These are phyloP conservation scores for Hypselothyrea guttata DNA, from an alignment of 2,888 invertebrate genomes.

Conservation along the genomic window DNA sequence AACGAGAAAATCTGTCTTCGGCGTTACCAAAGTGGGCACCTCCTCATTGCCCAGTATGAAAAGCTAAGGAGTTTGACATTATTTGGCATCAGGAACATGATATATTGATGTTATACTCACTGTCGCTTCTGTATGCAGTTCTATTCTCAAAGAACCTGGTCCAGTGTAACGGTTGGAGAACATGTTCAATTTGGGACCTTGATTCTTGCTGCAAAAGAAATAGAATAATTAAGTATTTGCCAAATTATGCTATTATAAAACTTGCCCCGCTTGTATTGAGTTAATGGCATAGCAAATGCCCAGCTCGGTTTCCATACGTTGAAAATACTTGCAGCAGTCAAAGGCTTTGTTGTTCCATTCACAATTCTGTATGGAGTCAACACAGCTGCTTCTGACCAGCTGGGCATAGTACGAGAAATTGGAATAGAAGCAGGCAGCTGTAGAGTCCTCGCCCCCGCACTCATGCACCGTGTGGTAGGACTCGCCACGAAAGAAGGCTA, in stretches of 20 bases:
- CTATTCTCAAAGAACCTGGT: conserved; percentile 85
- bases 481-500: conserved; percentile 87
- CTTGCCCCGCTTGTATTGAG: conserved; percentile 84
- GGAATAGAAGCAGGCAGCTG: conserved; percentile 84
- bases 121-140: conserved; percentile 83
- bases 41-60: conserved; percentile 87
- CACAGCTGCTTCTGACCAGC: conserved; percentile 85
- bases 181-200: conserved; percentile 84
- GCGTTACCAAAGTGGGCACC: conserved; percentile 87
- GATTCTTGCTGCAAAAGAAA: conserved; percentile 44
- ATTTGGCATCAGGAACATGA: no score
- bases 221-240: neutral
- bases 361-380: conserved; percentile 84
- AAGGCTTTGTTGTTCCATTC: conserved; percentile 85
- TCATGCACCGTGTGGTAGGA: conserved; percentile 86
- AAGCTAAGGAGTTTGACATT: conserved; percentile 82
- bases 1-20: conserved; percentile 85
- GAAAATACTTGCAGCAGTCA: conserved; percentile 87
- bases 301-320: conserved; percentile 86
- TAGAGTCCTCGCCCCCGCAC: conserved; percentile 84
- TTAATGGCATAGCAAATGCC: conserved; percentile 87
- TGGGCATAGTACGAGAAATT: conserved; percentile 85
- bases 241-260: neutral
- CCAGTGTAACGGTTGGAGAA: conserved; percentile 86
- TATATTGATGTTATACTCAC: no score